Conservation (phyloP, 1,140 invertebrate species). For the Cydia pomonella region DNA sequence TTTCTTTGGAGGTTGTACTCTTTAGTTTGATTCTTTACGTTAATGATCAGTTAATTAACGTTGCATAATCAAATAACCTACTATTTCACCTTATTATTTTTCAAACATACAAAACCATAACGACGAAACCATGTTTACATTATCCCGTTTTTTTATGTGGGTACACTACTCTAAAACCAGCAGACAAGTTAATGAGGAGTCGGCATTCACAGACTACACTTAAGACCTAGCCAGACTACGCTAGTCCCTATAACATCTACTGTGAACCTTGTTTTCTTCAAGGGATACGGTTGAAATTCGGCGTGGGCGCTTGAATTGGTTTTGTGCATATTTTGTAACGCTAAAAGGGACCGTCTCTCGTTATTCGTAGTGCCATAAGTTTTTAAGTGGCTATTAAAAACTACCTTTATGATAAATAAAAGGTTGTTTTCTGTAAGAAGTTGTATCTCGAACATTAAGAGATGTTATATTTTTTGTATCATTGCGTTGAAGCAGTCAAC, state of each 20-base stretch:
- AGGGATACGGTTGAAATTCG: neutral
- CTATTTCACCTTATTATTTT: no score
- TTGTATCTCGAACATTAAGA: no score
- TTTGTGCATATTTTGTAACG: constrained; percentile 7
- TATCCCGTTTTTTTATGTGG: neutral
- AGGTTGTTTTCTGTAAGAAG: neutral
- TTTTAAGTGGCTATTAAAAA: constrained; percentile 13
- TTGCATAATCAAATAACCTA: no score
- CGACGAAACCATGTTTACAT: neutral
- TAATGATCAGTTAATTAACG: no score
- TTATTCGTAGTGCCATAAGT: constrained; percentile 1
- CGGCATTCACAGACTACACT: constrained; percentile 9
- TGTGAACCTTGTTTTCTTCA: neutral
- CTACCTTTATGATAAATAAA: constrained; percentile 14
- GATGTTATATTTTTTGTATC: no score
- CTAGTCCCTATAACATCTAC: neutral
- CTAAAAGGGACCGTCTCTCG: neutral
- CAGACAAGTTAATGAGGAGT: constrained; percentile 2
- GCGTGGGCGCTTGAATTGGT: neutral
- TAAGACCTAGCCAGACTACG: neutral
- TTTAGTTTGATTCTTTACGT: no score
- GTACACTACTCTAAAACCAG: neutral
- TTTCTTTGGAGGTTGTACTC: no score
- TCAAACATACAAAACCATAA: no score
- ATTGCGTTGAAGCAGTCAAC: no score